Evolutionary conservation across 2,888 invertebrate species (phyloP), one percentile per base, ranked within the genome.

Genomic region (Sminthurinus aureus): DNA sequence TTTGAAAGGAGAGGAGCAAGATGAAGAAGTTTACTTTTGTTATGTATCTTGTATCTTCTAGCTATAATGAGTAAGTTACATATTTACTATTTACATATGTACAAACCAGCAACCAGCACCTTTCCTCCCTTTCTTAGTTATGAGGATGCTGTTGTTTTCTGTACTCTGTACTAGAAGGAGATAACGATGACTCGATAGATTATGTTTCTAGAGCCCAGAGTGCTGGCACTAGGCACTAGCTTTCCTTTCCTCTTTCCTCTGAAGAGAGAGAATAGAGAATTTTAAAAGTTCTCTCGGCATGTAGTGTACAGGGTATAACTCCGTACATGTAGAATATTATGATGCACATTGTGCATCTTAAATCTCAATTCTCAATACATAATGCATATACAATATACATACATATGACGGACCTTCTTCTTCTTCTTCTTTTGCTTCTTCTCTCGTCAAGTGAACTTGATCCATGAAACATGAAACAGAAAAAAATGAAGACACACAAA

Each of bases 171-270:
- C 6, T 38, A 38, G 38, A 38, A 38, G 38, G 20, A 12, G 66
- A 79, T 66, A 58, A 50, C 51, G 24, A 81, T 81, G 80, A 81
- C 73, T 81, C 80, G 73, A 81, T 71, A 81, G 80, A 81, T 81
- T 81, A 73, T 26, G 79, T 58, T 52, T 24, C 22, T 51, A 22
- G 51, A 22, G 26, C 20, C 13, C 58, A 71, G 80, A 81, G 73
- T 67, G 79, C 67, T 79, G 20, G 26, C 22, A 20, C 69, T 22
- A 13, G 0, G 77, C 13, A 75, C 26, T 20, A 11, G 13, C 26
- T 75, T n/a, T 20, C 76, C 20, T 12, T 38, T 51, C 6, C 76
- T 52, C 76, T 11, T 76, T n/a, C n/a, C 24, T 9, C 22, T 4
- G 20, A 24, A 71, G 71, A 20, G 1, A 24, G 13, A 71, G 71